Percentiles rank a stretch among this genome's conserved stretches.
Evolutionary conservation across 2,888 invertebrate species (phyloP).

Genomic region (Eutolmus rufibarbis): DNA sequence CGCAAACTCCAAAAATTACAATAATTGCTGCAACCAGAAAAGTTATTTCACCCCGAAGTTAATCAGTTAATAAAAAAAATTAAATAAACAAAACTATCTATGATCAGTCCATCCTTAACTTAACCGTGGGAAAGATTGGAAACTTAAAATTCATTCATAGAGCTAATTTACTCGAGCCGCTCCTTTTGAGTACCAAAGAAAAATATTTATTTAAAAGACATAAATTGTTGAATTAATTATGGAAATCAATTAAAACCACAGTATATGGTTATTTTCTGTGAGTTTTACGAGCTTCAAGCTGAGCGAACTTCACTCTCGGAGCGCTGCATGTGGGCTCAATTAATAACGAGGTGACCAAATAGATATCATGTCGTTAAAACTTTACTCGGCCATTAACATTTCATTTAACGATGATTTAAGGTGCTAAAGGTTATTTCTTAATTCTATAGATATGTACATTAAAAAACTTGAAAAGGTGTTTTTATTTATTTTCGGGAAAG

Average conservation of each 20-base stretch:
- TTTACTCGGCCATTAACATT: neutral
- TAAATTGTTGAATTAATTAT: neutral
- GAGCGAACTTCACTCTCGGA: neutral
- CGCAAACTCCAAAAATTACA: neutral
- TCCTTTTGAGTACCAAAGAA: neutral
- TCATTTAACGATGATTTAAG: neutral
- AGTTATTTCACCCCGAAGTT: neutral
- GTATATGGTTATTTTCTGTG: neutral
- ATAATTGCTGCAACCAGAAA: neutral
- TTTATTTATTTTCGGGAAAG: neutral
- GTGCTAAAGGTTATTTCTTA: neutral
- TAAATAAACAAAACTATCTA: neutral
- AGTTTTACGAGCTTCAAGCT: neutral
- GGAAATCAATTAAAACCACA: neutral
- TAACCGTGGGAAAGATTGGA: neutral
- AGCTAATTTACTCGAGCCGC: neutral
- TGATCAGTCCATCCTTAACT: neutral
- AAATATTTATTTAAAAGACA: neutral
- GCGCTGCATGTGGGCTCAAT: neutral
- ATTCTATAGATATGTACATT: neutral
- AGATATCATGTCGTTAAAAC: neutral
- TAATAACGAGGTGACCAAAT: neutral
- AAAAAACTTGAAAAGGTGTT: neutral
- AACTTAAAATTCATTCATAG: neutral
- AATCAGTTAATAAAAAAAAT: neutral